These are phyloP conservation scores for Leptinotarsa defecta DNA, from an alignment of 1,140 invertebrate species.

Conservation along the genomic window DNA sequence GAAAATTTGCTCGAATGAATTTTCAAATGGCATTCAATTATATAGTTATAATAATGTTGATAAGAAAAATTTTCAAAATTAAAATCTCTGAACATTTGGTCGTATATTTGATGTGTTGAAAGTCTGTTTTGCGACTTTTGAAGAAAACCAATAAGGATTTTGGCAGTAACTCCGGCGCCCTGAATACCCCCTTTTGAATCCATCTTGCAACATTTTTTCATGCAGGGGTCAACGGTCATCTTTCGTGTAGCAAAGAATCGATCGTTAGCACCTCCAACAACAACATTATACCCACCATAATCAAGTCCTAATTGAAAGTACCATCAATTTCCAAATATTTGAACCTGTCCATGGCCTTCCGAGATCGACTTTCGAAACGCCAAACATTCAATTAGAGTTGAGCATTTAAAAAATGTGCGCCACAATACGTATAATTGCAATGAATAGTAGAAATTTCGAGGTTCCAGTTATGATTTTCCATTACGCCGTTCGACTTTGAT, in stretches of 20 bases:
- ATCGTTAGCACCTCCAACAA: slow-evolving; percentile 5
- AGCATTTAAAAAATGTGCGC: slow-evolving; percentile 34
- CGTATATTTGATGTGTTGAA: no score
- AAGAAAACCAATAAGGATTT: no score
- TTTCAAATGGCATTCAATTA: no score
- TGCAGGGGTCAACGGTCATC: no score
- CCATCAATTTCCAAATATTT: slow-evolving; percentile 6
- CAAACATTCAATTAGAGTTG: slow-evolving; percentile 16
- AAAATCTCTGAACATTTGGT: no score
- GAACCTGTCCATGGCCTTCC: background rate
- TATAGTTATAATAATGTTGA: no score
- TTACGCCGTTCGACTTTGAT: slow-evolving; percentile 47
- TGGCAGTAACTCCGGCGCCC: no score
- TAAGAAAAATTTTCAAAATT: no score
- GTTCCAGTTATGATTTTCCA: slow-evolving; percentile 34
- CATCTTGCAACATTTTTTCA: no score
- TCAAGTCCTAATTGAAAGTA: slow-evolving; percentile 14
- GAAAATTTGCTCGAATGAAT: no score
- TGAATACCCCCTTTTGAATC: no score
- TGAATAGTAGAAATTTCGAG: slow-evolving; percentile 40
- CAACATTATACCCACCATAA: background rate
- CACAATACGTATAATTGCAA: slow-evolving; percentile 42
- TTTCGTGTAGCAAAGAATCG: background rate
- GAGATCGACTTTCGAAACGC: background rate
- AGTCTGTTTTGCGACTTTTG: no score